These are phyloP conservation scores for Achlya flavicornis DNA, from an alignment of 2,888 invertebrate genomes.

Conservation along the genomic window DNA sequence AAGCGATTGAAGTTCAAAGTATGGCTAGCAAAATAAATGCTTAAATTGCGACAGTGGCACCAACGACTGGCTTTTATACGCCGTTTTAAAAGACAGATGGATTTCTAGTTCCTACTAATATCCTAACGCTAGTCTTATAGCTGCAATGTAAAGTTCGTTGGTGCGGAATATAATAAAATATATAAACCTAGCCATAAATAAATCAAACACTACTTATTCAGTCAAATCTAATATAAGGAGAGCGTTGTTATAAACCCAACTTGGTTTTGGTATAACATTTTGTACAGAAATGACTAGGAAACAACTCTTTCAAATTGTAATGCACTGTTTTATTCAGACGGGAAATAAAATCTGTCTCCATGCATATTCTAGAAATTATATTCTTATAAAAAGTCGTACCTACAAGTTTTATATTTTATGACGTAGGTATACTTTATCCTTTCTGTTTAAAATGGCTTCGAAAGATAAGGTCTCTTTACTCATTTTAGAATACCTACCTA, in stretches of 20 bases:
- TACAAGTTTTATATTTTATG: no score
- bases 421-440: no score
- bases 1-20: not conserved
- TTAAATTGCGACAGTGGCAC: not conserved
- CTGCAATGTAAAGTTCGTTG: no score
- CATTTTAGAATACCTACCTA: no score
- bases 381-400: not conserved
- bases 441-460: not conserved
- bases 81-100: conserved; percentile 52
- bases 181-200: conserved; percentile 16
- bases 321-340: not conserved
- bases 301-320: not conserved
- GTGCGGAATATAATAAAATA: conserved; percentile 22
- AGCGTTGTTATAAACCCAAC: not conserved
- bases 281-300: not conserved
- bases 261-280: not conserved
- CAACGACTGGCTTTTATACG: conserved; percentile 35
- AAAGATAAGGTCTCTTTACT: no score
- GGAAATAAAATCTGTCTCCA: not conserved
- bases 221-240: not conserved
- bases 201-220: not conserved
- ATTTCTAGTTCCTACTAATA: conserved; percentile 36
- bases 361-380: not conserved
- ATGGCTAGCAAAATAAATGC: not conserved
- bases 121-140: conserved; percentile 29